Evolutionary conservation across 1,140 invertebrate genomes (phyloP).

Genomic region (Ptiloglossa arizonensis): DNA sequence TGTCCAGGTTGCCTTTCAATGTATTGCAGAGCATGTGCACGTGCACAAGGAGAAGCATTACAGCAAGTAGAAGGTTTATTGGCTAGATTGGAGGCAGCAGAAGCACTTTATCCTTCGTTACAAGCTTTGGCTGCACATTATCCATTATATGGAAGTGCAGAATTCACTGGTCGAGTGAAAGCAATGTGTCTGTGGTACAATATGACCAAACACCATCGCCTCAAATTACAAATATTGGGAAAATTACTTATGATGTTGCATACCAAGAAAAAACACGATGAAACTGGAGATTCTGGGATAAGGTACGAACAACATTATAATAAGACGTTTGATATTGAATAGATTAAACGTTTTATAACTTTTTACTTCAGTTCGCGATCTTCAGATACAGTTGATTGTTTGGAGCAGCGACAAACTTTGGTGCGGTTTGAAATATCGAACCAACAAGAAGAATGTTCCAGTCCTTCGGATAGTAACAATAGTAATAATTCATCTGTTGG

Average conservation of each 20-base stretch:
- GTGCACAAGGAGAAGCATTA: conserved; percentile 87
- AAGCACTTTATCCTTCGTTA: conserved; percentile 92
- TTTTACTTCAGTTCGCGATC: conserved; percentile 64
- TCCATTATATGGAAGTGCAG: conserved; percentile 86
- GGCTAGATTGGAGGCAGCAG: conserved; percentile 88
- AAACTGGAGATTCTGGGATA: conserved; percentile 71
- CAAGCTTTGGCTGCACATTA: conserved; percentile 89
- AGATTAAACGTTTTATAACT: not conserved
- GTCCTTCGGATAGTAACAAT: conserved; percentile 77
- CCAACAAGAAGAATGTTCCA: conserved; percentile 66
- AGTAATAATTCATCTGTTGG: conserved; percentile 77
- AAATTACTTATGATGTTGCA: conserved; percentile 86
- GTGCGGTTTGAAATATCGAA: conserved; percentile 71
- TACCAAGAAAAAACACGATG: conserved; percentile 71
- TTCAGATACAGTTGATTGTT: conserved; percentile 65
- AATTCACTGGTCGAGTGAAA: conserved; percentile 87
- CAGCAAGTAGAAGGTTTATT: conserved; percentile 88
- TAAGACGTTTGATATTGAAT: not conserved
- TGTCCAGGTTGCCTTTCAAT: conserved; percentile 86
- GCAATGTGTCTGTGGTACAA: conserved; percentile 96
- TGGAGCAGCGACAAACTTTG: conserved; percentile 54
- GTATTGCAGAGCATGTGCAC: conserved; percentile 86
- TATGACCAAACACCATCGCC: conserved; percentile 90
- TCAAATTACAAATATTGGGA: conserved; percentile 90
- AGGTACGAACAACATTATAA: conserved; percentile 51